Evolutionary conservation across 2,888 invertebrate species (phyloP).

Genomic region (Polymixis lichenea): DNA sequence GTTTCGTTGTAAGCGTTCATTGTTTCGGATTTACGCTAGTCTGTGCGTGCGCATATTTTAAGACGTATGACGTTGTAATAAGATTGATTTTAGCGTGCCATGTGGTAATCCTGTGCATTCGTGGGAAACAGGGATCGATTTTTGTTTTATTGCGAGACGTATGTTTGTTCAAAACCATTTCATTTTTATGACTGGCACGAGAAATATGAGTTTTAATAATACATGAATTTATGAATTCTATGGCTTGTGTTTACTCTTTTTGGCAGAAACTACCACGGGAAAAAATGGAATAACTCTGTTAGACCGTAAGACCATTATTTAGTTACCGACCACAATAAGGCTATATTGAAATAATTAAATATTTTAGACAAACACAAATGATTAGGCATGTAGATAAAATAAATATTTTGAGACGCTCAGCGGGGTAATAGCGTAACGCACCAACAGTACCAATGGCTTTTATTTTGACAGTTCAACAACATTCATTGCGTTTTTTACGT

Average conservation of each 20-base stretch:
- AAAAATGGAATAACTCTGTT: neutral
- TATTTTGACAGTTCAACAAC: no score
- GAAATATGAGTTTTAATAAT: slow-evolving; percentile 51
- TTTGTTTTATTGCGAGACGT: slow-evolving; percentile 62
- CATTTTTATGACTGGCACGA: slow-evolving; percentile 59
- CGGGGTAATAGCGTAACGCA: no score
- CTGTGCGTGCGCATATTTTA: slow-evolving; percentile 28
- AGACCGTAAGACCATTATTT: neutral
- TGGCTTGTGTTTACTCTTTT: slow-evolving; percentile 9
- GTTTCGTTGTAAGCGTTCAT: slow-evolving; percentile 64
- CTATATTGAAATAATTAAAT: no score
- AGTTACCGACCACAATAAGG: no score
- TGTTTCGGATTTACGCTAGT: slow-evolving; percentile 61
- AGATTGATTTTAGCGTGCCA: slow-evolving; percentile 36
- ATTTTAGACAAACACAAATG: no score
- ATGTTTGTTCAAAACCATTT: slow-evolving; percentile 60
- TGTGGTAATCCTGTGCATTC: slow-evolving; percentile 42
- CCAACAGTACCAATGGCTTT: no score
- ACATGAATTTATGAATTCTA: slow-evolving; percentile 44
- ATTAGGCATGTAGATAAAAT: no score
- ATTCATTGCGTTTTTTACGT: no score
- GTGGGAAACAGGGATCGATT: slow-evolving; percentile 68
- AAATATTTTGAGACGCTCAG: no score
- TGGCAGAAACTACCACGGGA: neutral
- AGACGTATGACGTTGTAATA: slow-evolving; percentile 31